Conservation (phyloP, 1,140 invertebrate species). For the Procambarus virginalis region DNA sequence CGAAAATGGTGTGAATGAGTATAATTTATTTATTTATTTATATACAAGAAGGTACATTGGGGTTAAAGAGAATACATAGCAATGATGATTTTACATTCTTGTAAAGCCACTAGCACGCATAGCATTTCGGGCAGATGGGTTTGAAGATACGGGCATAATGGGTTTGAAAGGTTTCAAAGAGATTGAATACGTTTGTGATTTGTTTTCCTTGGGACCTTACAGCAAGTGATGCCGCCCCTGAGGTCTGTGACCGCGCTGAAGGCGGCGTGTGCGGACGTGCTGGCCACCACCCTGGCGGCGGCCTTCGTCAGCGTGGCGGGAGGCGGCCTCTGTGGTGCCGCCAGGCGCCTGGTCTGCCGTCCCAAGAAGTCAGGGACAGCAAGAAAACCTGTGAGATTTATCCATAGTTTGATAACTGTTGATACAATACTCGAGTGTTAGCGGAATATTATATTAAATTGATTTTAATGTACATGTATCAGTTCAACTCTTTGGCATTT, state of each 20-base stretch:
- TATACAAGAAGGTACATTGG: no score
- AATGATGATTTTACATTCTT: no score
- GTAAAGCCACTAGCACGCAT: no score
- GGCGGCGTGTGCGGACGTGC: neutral
- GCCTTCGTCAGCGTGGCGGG: conserved; percentile 22
- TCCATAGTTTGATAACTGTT: no score
- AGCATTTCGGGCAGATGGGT: no score
- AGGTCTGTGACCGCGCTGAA: neutral
- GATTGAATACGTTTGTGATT: no score
- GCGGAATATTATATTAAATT: neutral
- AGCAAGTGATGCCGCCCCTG: conserved; percentile 34
- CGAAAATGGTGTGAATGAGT: no score
- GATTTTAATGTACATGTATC: neutral
- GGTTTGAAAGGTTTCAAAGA: no score
- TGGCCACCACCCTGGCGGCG: neutral
- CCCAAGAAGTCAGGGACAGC: neutral
- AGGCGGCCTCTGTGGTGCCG: neutral
- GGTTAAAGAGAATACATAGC: no score
- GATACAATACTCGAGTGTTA: neutral
- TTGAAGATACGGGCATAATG: no score
- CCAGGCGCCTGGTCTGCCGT: neutral
- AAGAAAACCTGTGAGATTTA: neutral
- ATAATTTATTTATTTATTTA: neutral
- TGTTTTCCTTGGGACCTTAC: neutral
- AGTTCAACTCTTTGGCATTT: no score